Evolutionary conservation across 2,113 vertebrate genomes (phyloP).

Genomic region (Poeciliopsis retropinna): DNA sequence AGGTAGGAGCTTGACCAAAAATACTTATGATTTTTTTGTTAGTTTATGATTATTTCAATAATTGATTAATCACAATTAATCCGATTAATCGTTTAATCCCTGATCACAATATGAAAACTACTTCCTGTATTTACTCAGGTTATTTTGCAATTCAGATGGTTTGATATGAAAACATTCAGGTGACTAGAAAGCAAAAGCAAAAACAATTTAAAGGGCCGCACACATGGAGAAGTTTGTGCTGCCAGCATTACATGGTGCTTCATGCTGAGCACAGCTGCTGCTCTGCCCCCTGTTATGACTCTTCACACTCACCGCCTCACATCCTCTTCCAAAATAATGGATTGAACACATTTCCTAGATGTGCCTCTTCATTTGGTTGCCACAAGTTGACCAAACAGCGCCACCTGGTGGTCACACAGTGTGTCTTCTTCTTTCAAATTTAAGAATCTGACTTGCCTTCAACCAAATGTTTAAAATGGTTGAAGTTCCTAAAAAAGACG

Average conservation of each 20-base stretch:
- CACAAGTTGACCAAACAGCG: conserved; percentile 8
- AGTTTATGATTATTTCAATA: too few species aligned
- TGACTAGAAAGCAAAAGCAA: background rate
- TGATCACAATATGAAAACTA: too few species aligned
- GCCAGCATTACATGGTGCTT: conserved; percentile 40
- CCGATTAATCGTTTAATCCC: too few species aligned
- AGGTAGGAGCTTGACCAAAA: too few species aligned
- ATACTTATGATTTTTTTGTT: too few species aligned
- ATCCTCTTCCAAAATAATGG: background rate
- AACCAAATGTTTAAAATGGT: too few species aligned
- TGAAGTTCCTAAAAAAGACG: too few species aligned
- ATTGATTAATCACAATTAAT: too few species aligned
- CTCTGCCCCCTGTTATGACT: conserved; percentile 42
- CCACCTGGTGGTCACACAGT: conserved; percentile 38
- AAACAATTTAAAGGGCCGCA: background rate
- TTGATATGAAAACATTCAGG: background rate
- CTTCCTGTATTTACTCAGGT: background rate
- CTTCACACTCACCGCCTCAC: background rate
- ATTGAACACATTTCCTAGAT: background rate
- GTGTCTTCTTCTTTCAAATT: background rate
- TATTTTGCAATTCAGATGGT: background rate
- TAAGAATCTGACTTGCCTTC: too few species aligned
- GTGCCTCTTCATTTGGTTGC: background rate
- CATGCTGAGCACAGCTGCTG: conserved; percentile 6
- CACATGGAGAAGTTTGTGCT: conserved; percentile 34